Percentiles rank a stretch among this genome's conserved stretches.
Conservation (phyloP, 1,140 invertebrate species). For the Chlorops oryzae region DNA sequence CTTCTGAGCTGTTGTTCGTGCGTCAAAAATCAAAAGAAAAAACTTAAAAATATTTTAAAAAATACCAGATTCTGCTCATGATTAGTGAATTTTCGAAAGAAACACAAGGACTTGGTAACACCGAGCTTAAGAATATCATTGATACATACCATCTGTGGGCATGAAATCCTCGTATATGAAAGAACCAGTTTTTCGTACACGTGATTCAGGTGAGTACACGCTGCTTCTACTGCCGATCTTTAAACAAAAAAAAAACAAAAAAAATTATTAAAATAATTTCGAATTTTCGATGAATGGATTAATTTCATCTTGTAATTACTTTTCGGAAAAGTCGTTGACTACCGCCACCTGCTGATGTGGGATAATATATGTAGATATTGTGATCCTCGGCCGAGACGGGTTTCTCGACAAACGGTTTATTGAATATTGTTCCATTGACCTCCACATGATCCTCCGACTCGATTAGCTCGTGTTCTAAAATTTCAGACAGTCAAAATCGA, state of each 20-base stretch:
- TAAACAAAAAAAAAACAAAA: conserved; percentile 19
- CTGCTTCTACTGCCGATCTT: conserved; percentile 97
- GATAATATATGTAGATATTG: conserved; percentile 99
- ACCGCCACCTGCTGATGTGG: conserved; percentile 94
- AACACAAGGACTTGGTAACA: too few species aligned
- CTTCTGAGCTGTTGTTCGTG: too few species aligned
- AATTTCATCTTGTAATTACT: conserved; percentile 58
- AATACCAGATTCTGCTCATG: too few species aligned
- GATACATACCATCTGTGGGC: conserved; percentile 89
- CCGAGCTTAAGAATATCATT: conserved; percentile 17
- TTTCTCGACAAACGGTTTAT: conserved; percentile 96
- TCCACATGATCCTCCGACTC: conserved; percentile 99
- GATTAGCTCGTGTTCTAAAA: conserved; percentile 79
- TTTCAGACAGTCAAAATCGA: conserved; percentile 5
- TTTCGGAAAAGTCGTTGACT: conserved; percentile 96
- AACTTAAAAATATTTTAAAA: too few species aligned
- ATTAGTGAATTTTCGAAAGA: too few species aligned
- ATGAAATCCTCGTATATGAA: conserved; percentile 99
- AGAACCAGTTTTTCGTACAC: conserved; percentile 92
- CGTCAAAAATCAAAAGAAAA: too few species aligned
- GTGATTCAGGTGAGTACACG: conserved; percentile 94
- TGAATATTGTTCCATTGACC: conserved; percentile 94
- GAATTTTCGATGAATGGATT: too few species aligned
- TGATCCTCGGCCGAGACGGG: conserved; percentile 92
- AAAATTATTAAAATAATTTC: background rate